Evolutionary conservation across 2,113 vertebrate species (phyloP).

Genomic region (Phrynocephalus versicolor): DNA sequence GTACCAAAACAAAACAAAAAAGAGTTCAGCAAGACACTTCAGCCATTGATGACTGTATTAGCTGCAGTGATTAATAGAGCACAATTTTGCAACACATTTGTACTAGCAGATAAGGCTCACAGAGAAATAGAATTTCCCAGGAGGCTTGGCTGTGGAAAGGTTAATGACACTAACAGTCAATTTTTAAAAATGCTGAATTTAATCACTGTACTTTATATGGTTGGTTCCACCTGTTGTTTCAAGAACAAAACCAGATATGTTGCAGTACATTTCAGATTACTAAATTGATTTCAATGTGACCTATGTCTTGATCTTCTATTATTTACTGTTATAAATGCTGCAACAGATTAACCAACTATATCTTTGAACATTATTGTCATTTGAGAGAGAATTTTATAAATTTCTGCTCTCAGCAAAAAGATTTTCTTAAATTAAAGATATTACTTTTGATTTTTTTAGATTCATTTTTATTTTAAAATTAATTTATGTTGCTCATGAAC

Average conservation of each 20-base stretch:
- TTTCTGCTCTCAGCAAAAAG: neutral
- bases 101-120: no score
- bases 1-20: no score
- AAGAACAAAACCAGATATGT: neutral
- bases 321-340: no score
- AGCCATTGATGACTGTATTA: neutral
- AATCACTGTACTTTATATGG: neutral
- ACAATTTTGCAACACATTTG: neutral
- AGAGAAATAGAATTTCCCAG: neutral
- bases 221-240: neutral
- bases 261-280: no score
- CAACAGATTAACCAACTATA: no score
- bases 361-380: no score
- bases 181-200: no score
- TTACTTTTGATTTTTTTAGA: neutral
- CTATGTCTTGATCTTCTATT: no score
- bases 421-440: neutral
- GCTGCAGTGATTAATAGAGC: neutral
- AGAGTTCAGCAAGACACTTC: neutral
- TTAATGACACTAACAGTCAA: neutral
- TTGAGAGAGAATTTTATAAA: neutral
- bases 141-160: neutral
- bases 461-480: neutral
- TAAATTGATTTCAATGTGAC: no score
- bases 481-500: no score